Evolutionary conservation across 2,797 vertebrate genomes (phyloP).

Genomic region (Cirrhinus mrigala): DNA sequence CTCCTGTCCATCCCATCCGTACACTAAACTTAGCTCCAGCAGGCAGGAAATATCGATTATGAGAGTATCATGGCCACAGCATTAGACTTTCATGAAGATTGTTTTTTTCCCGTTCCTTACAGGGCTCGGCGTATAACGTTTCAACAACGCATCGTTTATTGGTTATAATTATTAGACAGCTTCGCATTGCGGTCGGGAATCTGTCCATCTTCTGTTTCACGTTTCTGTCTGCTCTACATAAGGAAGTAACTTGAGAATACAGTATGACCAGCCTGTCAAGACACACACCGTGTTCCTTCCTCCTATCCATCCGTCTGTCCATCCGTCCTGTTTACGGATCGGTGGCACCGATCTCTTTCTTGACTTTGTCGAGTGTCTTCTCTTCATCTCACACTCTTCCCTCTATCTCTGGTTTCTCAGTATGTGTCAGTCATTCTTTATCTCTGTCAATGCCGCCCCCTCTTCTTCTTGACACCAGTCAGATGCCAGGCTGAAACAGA

Average conservation of each 20-base stretch:
- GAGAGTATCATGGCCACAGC: constrained; percentile 42
- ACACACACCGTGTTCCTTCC: constrained; percentile 20
- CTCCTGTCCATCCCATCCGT: neutral
- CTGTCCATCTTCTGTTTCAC: neutral
- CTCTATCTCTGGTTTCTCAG: constrained; percentile 43
- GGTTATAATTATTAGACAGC: neutral
- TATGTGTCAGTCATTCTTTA: constrained; percentile 39
- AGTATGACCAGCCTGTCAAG: constrained; percentile 1
- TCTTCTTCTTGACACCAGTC: constrained; percentile 35
- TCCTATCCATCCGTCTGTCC: constrained; percentile 39
- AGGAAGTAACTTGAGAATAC: constrained; percentile 23
- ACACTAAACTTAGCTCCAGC: constrained; percentile 21
- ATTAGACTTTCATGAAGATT: constrained; percentile 66
- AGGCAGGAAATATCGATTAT: constrained; percentile 56
- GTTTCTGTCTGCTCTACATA: neutral
- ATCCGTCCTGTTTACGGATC: neutral
- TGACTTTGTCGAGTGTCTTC: neutral
- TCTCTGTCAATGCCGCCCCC: constrained; percentile 38
- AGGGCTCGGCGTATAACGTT: constrained; percentile 17
- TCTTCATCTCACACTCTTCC: constrained; percentile 42
- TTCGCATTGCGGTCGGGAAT: neutral
- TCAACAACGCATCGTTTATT: neutral
- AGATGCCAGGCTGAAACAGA: constrained; percentile 6
- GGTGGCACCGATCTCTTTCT: neutral
- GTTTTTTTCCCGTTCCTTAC: constrained; percentile 27